These are phyloP conservation scores for Dinomys branickii DNA, from an alignment of 2,113 vertebrate genomes.

Conservation along the genomic window DNA sequence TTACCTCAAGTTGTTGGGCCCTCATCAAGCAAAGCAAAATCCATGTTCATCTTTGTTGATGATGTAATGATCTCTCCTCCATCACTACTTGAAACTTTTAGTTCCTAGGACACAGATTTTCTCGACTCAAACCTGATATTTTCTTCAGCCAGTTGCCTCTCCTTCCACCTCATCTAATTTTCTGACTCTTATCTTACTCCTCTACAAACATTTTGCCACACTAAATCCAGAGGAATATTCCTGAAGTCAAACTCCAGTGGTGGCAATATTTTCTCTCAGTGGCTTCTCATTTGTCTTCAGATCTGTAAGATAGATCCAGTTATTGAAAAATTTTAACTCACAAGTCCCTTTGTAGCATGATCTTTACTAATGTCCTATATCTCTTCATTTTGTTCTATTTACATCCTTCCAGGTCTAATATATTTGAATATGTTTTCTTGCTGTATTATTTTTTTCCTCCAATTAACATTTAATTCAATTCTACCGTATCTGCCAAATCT, in stretches of 20 bases:
- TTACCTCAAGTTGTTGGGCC: neutral
- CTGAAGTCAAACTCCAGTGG: neutral
- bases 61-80: neutral
- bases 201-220: neutral
- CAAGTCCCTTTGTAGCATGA: neutral
- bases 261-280: neutral
- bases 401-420: neutral
- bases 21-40: neutral
- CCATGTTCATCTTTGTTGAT: neutral
- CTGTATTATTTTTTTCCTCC: neutral
- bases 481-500: neutral
- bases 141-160: neutral
- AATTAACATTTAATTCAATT: neutral
- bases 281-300: neutral
- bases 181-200: neutral
- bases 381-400: neutral
- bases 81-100: neutral
- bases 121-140: neutral
- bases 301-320: conserved; percentile 3
- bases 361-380: neutral
- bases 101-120: neutral
- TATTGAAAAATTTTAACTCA: neutral
- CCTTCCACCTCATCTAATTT: neutral
- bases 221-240: neutral
- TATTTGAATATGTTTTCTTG: conserved; percentile 11